phyloP scores from a whole-genome alignment of 2,113 vertebrate genomes.

The Catharus minimus region DNA sequence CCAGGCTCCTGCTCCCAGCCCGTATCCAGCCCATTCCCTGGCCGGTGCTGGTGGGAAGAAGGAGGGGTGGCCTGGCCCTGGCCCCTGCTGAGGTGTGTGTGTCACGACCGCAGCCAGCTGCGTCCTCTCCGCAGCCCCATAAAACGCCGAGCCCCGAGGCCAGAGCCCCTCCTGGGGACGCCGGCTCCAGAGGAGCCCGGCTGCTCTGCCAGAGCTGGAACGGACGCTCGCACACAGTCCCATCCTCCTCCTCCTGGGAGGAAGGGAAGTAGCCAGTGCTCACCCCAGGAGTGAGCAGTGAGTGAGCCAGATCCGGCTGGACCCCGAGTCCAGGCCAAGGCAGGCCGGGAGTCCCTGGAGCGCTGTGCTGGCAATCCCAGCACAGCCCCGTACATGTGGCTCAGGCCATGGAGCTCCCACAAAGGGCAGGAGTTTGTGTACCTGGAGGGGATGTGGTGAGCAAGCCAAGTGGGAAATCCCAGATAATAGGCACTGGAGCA shows the following conservation, averaged over 20 bases:
- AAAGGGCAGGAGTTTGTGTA: neutral
- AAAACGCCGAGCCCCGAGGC: constrained; percentile 41
- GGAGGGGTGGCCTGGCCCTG: constrained; percentile 6
- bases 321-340: neutral
- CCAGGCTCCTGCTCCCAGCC: neutral
- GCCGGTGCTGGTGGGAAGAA: neutral
- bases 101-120: constrained; percentile 58
- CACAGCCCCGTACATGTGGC: neutral
- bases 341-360: neutral
- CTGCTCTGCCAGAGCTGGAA: constrained; percentile 49
- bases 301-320: neutral
- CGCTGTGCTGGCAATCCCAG: accelerated
- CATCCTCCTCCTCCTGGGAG: neutral
- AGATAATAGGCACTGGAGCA: accelerated
- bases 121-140: constrained; percentile 41
- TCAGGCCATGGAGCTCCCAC: accelerated
- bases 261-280: constrained; percentile 9
- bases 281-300: neutral
- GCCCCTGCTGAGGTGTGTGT: constrained; percentile 53
- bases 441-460: neutral
- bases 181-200: constrained; percentile 36
- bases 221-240: neutral
- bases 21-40: neutral
- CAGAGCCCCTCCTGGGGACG: constrained; percentile 45
- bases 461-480: accelerated